Base-by-base conservation (phyloP, 2,113 vertebrate species). In the Poicephalus gulielmi region DNA sequence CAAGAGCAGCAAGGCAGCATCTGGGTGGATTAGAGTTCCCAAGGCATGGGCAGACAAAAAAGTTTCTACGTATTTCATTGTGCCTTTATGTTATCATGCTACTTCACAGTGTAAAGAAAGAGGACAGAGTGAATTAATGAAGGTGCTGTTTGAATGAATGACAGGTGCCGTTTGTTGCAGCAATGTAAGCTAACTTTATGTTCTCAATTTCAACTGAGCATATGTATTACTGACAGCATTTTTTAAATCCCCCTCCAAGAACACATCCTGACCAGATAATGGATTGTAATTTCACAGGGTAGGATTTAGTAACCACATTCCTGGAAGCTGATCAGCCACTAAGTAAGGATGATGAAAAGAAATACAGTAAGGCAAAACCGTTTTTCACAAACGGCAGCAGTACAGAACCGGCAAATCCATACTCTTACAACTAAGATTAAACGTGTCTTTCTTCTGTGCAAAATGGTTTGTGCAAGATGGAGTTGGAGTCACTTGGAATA, bases 261-360 rank as follows among this genome's bases (percentile, higher is more conserved):
- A 87, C 49, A 53, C 18, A 74, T 41, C 83, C 80, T 80, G 94
- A 91, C 2, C n/a, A 84, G 86, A 92, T 94, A 96, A 91, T 66
- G 41, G 81, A 79, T 69, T 73, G 81, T 73, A 83, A 82, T 79
- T 95, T 95, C 63, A 39, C 83, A 69, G 68, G 73, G 73, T 75
- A 83, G 86, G 80, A 95, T 77, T 3, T 5, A 86, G 70, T 74
- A 86, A 86, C 64, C 62, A 67, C 83, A 84, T 93, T 95, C 92
- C 55, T 57, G 15, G 93, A 75, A 92, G 83, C 50, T 86, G 81
- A 91, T 96, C 93, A 91, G 77, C 41, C 85, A 50, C 74, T 69
- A 68, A 94, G 59, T 44, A 84, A 89, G 63, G 87, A 81, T 35
- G 66, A 93, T 86, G 66, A 92, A 84, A 90, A 94, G 83, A 78